Evolutionary conservation across 2,113 vertebrate species (phyloP).

Genomic region (Athene noctua): DNA sequence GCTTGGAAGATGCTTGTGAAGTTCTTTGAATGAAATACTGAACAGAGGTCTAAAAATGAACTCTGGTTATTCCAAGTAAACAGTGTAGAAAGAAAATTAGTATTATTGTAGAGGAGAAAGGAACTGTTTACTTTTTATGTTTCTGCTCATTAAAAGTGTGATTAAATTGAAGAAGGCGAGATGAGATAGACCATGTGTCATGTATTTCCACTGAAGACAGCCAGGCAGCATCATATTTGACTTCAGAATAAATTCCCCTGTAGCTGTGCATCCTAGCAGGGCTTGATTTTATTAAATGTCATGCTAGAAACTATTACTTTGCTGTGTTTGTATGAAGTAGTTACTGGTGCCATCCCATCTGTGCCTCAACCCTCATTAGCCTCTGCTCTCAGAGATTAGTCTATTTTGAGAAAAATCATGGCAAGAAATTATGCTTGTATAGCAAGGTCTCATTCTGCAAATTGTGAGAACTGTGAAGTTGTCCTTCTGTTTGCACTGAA

Average conservation of each 20-base stretch:
- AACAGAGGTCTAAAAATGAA: neutral
- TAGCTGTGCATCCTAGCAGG: neutral
- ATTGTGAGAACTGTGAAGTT: neutral
- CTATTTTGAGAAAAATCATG: slow-evolving; percentile 1
- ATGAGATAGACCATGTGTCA: neutral
- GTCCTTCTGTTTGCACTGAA: neutral
- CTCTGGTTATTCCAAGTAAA: neutral
- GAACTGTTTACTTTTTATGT: neutral
- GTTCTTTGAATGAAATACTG: neutral
- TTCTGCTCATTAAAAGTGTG: neutral
- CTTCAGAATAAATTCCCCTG: neutral
- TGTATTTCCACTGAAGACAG: neutral
- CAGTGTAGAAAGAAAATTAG: neutral
- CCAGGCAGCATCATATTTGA: neutral
- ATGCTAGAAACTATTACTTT: neutral
- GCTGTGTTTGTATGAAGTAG: neutral
- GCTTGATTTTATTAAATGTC: neutral
- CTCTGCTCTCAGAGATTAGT: slow-evolving; percentile 21
- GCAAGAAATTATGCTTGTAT: neutral
- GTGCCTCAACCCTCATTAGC: slow-evolving; percentile 31
- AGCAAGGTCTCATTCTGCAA: neutral
- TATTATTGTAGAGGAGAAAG: neutral
- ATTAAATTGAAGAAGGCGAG: neutral
- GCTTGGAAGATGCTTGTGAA: neutral
- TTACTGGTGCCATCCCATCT: slow-evolving; percentile 20